Evolutionary conservation across 2,113 vertebrate genomes (phyloP), one percentile per base, ranked within the genome.

Genomic region (Eclectus roratus): DNA sequence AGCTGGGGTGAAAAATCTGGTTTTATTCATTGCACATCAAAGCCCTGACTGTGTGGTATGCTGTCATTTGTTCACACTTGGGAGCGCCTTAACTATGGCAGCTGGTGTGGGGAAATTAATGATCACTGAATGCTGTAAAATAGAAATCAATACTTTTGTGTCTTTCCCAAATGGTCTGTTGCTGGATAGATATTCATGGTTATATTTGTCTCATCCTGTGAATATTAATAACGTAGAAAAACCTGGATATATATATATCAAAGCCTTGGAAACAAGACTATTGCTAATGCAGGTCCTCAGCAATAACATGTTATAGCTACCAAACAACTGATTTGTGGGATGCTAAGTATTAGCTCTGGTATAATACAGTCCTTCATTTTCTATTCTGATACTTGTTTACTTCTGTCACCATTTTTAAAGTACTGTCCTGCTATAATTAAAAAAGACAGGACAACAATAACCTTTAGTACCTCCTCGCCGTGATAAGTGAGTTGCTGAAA

Each of bases 391-490:
- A 72, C 63, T 71, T 94, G 80, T 81, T 97, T 96, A 91, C 49
- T 66, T 89, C 68, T 71, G 61, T 81, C 33, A 13, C 44, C 33
- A 76, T 96, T 79, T 94, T 96, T 96, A 96, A 92, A 91, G 70
- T 35, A 49, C 64, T 55, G n/a, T 65, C 61, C 80, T 69, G 27
- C 66, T 68, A 29, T 83, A 95, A 95, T 93, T 93, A 86, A 81
- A 95, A 95, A 92, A 83, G 84, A 89, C 83, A 95, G 77, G 74
- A 52, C 74, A 94, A 85, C 87, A 92, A 78, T 65, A 94, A 83
- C 64, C 84, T 92, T 93, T 74, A 94, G 91, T 74, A 93, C 52
- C 71, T 89, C 53, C 73, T 95, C 4, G 24, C 52, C 1, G 3
- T 64, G 88, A 78, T 73, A 95, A 80, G 80, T 0, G 0, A 85